Evolutionary conservation across 2,113 vertebrate species (phyloP), one percentile per base, ranked within the genome.

Genomic region (Pycnonotus jocosus): DNA sequence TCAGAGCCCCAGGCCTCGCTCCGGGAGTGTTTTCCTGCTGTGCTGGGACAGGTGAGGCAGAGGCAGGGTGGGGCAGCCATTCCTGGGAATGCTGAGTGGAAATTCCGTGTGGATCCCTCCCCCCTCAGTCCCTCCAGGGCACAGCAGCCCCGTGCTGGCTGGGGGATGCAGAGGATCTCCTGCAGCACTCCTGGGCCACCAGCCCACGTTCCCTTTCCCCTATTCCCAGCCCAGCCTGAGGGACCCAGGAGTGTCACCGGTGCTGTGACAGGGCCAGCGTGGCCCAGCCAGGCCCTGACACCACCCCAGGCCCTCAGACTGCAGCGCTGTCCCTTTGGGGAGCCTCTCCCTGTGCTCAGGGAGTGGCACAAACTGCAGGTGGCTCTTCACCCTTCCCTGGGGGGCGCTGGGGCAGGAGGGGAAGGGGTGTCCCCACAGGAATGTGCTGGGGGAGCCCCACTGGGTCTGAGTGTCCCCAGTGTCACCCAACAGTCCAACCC

Each of bases 321-420:
- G 21, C 1, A 0, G 21, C 0, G 0, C 58, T 31, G 70, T 15
- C 15, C 1, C 64, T 62, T 17, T 12, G 56, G 6, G 61, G 15
- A 37, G 37, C 47, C 1, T 9, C 64, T 47, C 81, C 48, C 58
- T 2, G 7, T 0, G 1, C 5, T 16, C 62, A 42, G 74, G 25
- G 30, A 24, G 24, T 2, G 50, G 74, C 78, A 92, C 37, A 21
- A 45, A 13, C 10, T 33, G 37, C 48, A 72, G 70, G 3, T n/a
- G 44, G 30, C 56, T 68, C 61, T 40, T 76, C 81, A 33, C 17
- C 37, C 65, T 60, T 68, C 12, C 1, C 30, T 30, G n/a, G 62
- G 35, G 56, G 21, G 9, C 10, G 15, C 24, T 2, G 11, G 48
- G 62, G 40, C 48, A 53, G 45, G 38, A 31, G 54, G 47, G 38